Evolutionary conservation across 2,113 vertebrate genomes (phyloP).

Genomic region (Pseudopipra pipra): DNA sequence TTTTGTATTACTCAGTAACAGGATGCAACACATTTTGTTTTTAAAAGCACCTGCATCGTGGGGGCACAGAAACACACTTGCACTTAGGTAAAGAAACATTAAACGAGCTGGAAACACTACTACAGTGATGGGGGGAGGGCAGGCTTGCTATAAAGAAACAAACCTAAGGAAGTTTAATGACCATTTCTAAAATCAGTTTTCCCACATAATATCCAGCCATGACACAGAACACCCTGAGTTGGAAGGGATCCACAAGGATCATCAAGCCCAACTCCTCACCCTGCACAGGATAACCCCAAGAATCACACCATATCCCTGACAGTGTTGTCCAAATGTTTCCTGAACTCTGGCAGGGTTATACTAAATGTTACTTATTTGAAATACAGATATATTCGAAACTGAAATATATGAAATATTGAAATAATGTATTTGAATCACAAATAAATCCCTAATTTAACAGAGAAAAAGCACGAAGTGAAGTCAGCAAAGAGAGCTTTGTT

Average conservation of each 20-base stretch:
- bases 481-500: rapidly evolving
- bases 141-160: not conserved
- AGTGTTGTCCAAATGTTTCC: not conserved
- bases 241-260: not conserved
- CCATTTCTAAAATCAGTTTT: not conserved
- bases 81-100: not conserved
- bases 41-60: not conserved
- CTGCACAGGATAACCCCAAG: not conserved
- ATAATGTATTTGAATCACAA: not conserved
- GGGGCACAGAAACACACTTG: not conserved
- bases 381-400: not conserved
- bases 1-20: not conserved
- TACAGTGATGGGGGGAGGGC: rapidly evolving
- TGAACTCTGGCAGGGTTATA: not conserved
- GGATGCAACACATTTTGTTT: not conserved
- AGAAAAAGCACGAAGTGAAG: not conserved
- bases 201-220: not conserved
- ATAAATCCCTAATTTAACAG: no score
- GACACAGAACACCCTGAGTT: not conserved
- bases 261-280: not conserved
- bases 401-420: not conserved
- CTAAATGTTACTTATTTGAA: not conserved
- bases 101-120: not conserved
- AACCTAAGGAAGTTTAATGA: not conserved
- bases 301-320: not conserved